Evolutionary conservation across 2,113 vertebrate species (phyloP).

Genomic region (Hypanus sabinus): DNA sequence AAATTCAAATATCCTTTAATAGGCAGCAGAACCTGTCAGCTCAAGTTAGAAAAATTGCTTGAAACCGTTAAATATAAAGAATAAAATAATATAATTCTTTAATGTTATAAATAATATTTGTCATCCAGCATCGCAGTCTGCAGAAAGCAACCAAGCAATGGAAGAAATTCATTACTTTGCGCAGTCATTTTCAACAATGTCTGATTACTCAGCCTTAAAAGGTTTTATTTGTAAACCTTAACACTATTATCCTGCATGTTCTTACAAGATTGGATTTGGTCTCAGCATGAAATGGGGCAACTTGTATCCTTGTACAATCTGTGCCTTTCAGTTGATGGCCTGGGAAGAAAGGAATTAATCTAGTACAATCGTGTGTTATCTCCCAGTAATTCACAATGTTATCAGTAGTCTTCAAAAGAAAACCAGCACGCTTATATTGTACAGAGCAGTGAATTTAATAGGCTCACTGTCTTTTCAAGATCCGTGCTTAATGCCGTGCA

Average conservation of each 20-base stretch:
- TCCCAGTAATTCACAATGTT: background rate
- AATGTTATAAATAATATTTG: background rate
- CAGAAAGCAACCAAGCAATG: background rate
- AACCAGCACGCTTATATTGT: background rate
- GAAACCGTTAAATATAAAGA: background rate
- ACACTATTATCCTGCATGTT: background rate
- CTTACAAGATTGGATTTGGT: background rate
- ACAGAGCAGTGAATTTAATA: background rate
- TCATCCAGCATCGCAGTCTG: background rate
- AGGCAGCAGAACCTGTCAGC: background rate
- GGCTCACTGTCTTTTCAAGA: background rate
- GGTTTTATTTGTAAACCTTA: background rate
- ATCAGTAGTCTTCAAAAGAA: background rate
- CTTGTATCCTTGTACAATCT: background rate
- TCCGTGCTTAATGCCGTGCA: too few species aligned
- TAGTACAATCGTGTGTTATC: background rate
- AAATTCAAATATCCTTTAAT: background rate
- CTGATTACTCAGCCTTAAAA: background rate
- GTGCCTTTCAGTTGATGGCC: background rate
- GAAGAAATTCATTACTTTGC: background rate
- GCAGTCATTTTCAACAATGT: background rate
- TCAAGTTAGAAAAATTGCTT: background rate
- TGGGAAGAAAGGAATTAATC: background rate
- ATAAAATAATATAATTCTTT: background rate
- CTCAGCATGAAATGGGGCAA: background rate